Evolutionary conservation across 2,888 invertebrate species (phyloP), one percentile per base, ranked within the genome.

Genomic region (Conus canariensis): DNA sequence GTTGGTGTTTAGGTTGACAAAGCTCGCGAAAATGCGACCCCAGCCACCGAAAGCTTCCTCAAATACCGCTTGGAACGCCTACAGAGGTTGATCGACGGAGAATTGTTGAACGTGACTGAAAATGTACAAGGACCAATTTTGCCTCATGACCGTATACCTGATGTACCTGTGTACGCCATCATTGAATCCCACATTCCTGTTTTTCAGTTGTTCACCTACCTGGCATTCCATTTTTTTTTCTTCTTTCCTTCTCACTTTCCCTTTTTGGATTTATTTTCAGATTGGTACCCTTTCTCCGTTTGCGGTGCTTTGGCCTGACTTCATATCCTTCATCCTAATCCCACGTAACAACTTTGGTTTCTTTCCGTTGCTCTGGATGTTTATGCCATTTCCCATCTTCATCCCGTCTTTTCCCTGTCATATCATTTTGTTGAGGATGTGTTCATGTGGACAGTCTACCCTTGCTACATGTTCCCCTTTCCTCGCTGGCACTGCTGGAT

Each of bases 21-120:
- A 88, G 3, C 83, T 64, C 70, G 74, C 45, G 90, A 88, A 30
- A n/a, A 90, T 60, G 67, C 60, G 80, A 90, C 90, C 19, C 90
- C 90, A 56, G 89, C 90, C n/a, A 90, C 90, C n/a, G 77, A 87
- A n/a, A 77, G 82, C 25, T 90, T 90, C 85, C 58, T 90, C 58
- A 77, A 70, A 70, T 64, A 16, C 60, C 86, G 77, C n/a, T 58
- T 90, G 86, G 90, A 90, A 1, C 60, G 89, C 19, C 77, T 90
- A n/a, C 86, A 89, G 58, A 58, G n/a, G 16, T 74, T 89, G 89
- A 85, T 30, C 25, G 70, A 88, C 83, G 88, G 83, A 22, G 83
- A 83, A n/a, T 67, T 56, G 14, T 12, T 88, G 59, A 83, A 80
- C 82, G 82, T 56, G 25, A 83, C 82, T 6, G 25, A 58, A 83